Evolutionary conservation across 2,888 invertebrate genomes (phyloP), one percentile per base, ranked within the genome.

Genomic region (Callyntrura sp.): DNA sequence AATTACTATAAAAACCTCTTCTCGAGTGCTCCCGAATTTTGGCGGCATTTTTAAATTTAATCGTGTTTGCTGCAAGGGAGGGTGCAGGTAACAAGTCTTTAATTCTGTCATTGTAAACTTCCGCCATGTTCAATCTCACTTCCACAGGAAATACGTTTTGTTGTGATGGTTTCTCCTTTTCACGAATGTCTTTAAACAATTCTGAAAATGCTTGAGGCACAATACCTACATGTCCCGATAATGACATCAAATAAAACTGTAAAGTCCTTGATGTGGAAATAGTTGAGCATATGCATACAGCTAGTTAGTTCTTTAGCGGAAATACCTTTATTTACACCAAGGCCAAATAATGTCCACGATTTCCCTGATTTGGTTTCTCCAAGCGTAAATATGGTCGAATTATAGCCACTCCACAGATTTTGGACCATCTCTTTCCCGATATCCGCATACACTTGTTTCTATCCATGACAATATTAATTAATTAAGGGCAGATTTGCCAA

Each of bases 291-390:
- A n/a, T n/a, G n/a, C n/a, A n/a, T 73, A 20, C 9, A 45, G 45
- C 17, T 73, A 14, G n/a, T n/a, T n/a, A n/a, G n/a, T n/a, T n/a
- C n/a, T n/a, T n/a, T n/a, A n/a, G n/a, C n/a, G n/a, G n/a, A n/a
- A 11, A 9, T 23, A 95, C 95, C 95, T 94, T 95, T 95, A 92
- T 96, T 96, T 35, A 94, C 93, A 3, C 95, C 95, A 92, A 95
- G 95, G 23, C 96, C 96, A 12, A 96, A 95, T 91, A 96, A 95
- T 5, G 96, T 95, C 94, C 95, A 96, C 90, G 95, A 95, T 94
- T 96, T 96, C 0, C 96, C 96, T 9, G 95, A 95, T 35, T 95
- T 96, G 6, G 95, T 95, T 94, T 96, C 96, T 48, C 96, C 96
- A 91, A 96, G 96, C 3, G 96, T 96, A 93, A 96, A 95, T 70